Conservation (phyloP, 2,888 invertebrate species). For the Cephalotes varians region DNA sequence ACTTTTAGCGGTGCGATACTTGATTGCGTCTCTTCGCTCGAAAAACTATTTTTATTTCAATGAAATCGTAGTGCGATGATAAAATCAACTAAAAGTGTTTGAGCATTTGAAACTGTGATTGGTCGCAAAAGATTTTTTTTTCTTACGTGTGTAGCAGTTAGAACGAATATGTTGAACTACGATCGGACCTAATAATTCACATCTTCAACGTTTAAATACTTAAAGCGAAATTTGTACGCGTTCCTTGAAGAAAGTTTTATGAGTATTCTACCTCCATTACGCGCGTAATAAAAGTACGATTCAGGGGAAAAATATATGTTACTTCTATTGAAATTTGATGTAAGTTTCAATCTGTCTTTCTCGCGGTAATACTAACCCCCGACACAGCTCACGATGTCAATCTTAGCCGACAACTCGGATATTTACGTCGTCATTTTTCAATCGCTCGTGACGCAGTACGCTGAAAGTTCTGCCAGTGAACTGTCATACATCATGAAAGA, state of each 20-base stretch:
- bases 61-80: background rate
- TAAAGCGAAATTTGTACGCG: background rate
- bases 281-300: background rate
- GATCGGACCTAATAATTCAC: background rate
- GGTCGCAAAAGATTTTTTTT: background rate
- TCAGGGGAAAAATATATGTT: background rate
- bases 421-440: slow-evolving; percentile 37
- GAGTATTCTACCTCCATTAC: background rate
- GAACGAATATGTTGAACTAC: background rate
- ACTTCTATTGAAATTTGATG: background rate
- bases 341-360: slow-evolving; percentile 51
- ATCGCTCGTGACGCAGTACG: background rate
- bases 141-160: background rate
- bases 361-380: background rate
- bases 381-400: slow-evolving; percentile 36
- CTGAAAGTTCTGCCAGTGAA: slow-evolving; percentile 11
- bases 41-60: background rate
- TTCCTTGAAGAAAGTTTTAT: slow-evolving; percentile 4
- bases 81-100: background rate
- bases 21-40: background rate
- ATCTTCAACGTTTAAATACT: background rate
- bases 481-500: slow-evolving; percentile 35
- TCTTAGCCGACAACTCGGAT: slow-evolving; percentile 30
- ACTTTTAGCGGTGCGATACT: background rate
- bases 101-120: background rate